Evolutionary conservation across 2,888 invertebrate genomes (phyloP), one percentile per base, ranked within the genome.

Genomic region (Parthenolecanium corni): DNA sequence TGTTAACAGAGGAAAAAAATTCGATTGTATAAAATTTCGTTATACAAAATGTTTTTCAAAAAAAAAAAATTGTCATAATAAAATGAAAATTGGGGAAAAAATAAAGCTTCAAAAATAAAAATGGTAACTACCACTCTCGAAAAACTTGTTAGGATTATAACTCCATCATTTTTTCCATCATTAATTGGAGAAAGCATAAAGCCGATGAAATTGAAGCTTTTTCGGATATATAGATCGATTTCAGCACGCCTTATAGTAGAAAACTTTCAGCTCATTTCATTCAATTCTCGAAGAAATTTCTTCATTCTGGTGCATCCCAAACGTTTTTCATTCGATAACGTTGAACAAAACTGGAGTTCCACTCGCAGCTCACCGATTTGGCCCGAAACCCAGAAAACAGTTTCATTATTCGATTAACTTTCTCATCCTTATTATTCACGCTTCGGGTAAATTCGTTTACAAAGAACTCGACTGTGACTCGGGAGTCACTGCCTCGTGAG

Each of bases 391-490:
- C n/a, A n/a, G n/a, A n/a, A n/a, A n/a, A n/a, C n/a, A n/a, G 5
- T 31, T 31, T 31, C 31, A 31, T 31, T 9, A 31, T 31, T 31
- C 31, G 31, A 31, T 31, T 9, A n/a, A n/a, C n/a, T n/a, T n/a
- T n/a, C n/a, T n/a, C n/a, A n/a, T n/a, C n/a, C n/a, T n/a, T n/a
- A n/a, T n/a, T n/a, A n/a, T n/a, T n/a, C n/a, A n/a, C n/a, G 4
- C 31, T 31, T 31, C 31, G 31, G 31, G 31, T 31, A 6, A 6
- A 9, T 31, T 31, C 9, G 31, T 20, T 57, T 38, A 58, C 9
- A 58, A 38, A n/a, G 58, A 58, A 23, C 58, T 58, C 36, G 58
- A 58, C 24, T 46, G 58, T n/a, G 58, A 58, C 14, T 58, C 47
- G 9, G 58, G 23, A 31, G 58, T 49, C n/a, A 36, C 23, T 9